Evolutionary conservation across 2,797 vertebrate genomes (phyloP).

Genomic region (Anguilla obscura): DNA sequence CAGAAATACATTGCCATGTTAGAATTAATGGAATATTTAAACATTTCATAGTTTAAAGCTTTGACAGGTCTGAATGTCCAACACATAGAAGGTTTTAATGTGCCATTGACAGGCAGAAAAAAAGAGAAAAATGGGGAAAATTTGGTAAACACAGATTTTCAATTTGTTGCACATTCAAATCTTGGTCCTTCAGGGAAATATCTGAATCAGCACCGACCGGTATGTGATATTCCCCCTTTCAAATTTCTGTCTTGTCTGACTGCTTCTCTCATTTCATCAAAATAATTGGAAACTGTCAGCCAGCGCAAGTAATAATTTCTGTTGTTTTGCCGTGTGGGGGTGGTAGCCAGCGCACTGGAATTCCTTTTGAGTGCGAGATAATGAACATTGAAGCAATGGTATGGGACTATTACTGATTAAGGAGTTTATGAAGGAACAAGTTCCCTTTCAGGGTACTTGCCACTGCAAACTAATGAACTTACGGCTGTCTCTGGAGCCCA

Average conservation of each 20-base stretch:
- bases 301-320: constrained; percentile 2
- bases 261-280: constrained; percentile 17
- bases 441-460: background rate
- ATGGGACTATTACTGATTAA: background rate
- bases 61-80: background rate
- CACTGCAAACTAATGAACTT: background rate
- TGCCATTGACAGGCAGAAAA: background rate
- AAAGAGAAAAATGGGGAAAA: background rate
- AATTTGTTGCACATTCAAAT: constrained; percentile 4
- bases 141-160: background rate
- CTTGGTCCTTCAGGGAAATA: background rate
- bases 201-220: background rate
- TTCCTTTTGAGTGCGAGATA: constrained; percentile 1
- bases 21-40: background rate
- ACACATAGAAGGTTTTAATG: background rate
- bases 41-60: background rate
- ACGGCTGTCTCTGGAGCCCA: background rate
- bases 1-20: background rate
- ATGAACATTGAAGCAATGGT: constrained; percentile 5
- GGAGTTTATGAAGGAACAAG: background rate
- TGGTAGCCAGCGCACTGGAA: background rate
- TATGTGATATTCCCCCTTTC: background rate
- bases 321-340: constrained; percentile 10
- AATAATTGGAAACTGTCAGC: background rate
- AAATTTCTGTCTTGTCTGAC: background rate